These are phyloP conservation scores for Brachyhypopomus gauderio DNA, from an alignment of 2,113 vertebrate genomes.

Conservation along the genomic window DNA sequence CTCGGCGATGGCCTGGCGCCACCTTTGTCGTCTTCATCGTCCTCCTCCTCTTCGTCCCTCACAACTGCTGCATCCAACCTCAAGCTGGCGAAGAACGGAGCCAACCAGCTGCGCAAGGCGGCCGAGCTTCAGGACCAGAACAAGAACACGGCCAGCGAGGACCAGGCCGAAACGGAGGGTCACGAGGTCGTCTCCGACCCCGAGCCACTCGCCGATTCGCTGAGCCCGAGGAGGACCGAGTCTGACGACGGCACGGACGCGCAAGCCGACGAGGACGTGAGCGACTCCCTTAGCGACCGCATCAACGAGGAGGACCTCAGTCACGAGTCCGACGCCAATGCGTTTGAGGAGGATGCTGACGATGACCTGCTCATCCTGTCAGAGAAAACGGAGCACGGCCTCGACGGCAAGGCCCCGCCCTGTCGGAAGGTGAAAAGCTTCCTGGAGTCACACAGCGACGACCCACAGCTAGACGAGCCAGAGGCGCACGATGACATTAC, in stretches of 20 bases:
- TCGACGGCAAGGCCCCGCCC: conserved; percentile 41
- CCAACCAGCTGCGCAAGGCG: conserved; percentile 94
- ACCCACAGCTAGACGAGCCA: conserved; percentile 64
- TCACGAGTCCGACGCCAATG: conserved; percentile 27
- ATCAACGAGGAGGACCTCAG: conserved; percentile 32
- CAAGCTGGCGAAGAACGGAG: conserved; percentile 93
- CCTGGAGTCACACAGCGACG: conserved; percentile 78
- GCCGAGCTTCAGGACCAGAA: conserved; percentile 90
- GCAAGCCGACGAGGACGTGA: conserved; percentile 56
- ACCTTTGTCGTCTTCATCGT: conserved; percentile 63
- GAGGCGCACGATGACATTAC: conserved; percentile 58
- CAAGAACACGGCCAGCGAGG: conserved; percentile 79
- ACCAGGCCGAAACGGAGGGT: conserved; percentile 67
- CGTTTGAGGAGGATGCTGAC: conserved; percentile 31
- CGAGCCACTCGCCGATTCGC: conserved; percentile 54
- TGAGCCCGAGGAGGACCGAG: conserved; percentile 28
- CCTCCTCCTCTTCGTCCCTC: conserved; percentile 67
- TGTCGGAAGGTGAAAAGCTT: conserved; percentile 82
- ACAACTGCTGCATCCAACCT: conserved; percentile 78
- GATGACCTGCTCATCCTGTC: conserved; percentile 52
- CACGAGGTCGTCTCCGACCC: conserved; percentile 55
- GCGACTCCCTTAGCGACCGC: conserved; percentile 45
- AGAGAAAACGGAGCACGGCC: conserved; percentile 9
- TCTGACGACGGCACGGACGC: conserved; percentile 58
- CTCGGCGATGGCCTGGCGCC: conserved; percentile 76